Evolutionary conservation across 2,888 invertebrate species (phyloP).

Genomic region (Eupithecia insigniata): DNA sequence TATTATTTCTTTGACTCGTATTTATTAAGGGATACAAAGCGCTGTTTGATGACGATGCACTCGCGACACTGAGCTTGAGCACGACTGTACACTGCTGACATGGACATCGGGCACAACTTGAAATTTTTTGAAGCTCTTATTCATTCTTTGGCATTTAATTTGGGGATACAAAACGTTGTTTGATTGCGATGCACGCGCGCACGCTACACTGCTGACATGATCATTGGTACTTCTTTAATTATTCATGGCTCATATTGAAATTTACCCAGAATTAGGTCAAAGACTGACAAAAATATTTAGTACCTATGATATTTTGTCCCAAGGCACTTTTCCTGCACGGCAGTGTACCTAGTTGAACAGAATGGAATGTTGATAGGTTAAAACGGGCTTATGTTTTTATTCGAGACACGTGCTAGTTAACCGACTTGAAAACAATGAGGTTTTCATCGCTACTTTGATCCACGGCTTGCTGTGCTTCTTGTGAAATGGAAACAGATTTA

Average conservation of each 20-base stretch:
- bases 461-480: conserved; percentile 11
- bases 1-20: too few relatives aligned
- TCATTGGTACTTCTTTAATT: background rate
- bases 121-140: too few relatives aligned
- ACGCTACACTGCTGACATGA: background rate
- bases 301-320: background rate
- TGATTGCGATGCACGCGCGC: background rate
- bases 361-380: conserved; percentile 29
- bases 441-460: conserved; percentile 27
- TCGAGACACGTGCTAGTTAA: conserved; percentile 20
- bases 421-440: conserved; percentile 13
- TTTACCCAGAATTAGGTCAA: too few relatives aligned
- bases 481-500: conserved; percentile 4
- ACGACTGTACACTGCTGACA: background rate
- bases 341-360: conserved; percentile 8
- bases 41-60: background rate
- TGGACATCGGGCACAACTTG: background rate
- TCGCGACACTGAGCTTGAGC: background rate
- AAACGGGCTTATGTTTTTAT: conserved; percentile 25
- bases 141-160: too few relatives aligned
- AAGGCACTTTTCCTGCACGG: background rate
- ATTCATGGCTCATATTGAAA: too few relatives aligned
- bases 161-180: background rate
- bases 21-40: background rate
- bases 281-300: too few relatives aligned